A percentile compares a stretch with the other conserved stretches of the same genome.
phyloP scores from a whole-genome alignment of 2,113 vertebrate genomes.

The Silurus glanis region DNA sequence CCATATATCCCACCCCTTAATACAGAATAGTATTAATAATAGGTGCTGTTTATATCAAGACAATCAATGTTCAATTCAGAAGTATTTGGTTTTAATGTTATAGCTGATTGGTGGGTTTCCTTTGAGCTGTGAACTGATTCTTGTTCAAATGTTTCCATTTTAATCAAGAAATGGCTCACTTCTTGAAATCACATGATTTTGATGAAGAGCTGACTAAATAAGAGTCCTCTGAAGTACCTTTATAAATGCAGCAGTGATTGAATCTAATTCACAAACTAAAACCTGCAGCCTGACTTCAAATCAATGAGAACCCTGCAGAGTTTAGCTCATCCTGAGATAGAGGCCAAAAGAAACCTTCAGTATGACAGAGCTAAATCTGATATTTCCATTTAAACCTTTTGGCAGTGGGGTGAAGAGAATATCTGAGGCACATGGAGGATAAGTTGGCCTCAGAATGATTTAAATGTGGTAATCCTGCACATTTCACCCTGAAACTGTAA shows the following conservation, averaged over 20 bases:
- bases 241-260: conserved; percentile 1
- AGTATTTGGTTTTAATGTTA: background rate
- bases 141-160: background rate
- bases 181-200: background rate
- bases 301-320: background rate
- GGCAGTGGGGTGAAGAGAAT: conserved; percentile 45
- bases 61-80: background rate
- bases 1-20: too few relatives aligned
- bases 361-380: conserved; percentile 19
- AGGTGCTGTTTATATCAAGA: too few relatives aligned
- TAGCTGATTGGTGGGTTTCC: background rate
- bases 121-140: background rate
- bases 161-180: background rate
- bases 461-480: conserved; percentile 22
- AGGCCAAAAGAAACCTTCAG: conserved; percentile 19
- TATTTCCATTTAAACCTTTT: conserved; percentile 15
- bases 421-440: conserved; percentile 39
- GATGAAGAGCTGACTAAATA: conserved; percentile 15
- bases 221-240: background rate
- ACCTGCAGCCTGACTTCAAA: background rate
- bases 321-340: conserved; percentile 43
- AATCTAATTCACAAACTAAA: conserved; percentile 24
- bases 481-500: conserved; percentile 29
- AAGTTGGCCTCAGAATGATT: conserved; percentile 29
- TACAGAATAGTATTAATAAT: too few relatives aligned